Base-by-base conservation (phyloP, 1,140 invertebrate genomes). In the Trichomalopsis sarcophagae region DNA sequence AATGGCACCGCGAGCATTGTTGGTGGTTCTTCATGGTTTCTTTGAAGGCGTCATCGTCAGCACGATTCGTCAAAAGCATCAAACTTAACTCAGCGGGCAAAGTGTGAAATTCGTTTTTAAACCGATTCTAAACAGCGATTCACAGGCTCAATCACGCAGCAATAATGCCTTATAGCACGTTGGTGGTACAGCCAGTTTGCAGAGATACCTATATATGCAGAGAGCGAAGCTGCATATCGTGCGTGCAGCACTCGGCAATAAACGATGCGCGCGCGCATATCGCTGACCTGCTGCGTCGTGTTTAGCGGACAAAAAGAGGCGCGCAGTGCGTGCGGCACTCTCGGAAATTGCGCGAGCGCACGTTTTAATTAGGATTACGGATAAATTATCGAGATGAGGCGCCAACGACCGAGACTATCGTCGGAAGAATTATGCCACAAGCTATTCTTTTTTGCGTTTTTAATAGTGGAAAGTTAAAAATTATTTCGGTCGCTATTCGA, bases 291-390 rank as follows among this genome's bases (percentile, higher is more conserved):
- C n/a, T 86, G 10, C 89, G 89, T 89, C 89, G 36, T 30, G 73
- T 21, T 21, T 21, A 44, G 40, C 74, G 40, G n/a, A 40, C 87
- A 83, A 83, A 86, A 88, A 89, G 89, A 89, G 87, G 86, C 80
- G 86, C 73, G 83, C 82, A 27, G 75, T n/a, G 17, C 17, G 21
- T 30, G 13, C 5, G 47, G 85, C 91, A 91, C 91, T 92, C 90
- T 88, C 88, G 88, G 85, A 91, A 92, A 92, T 92, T 91, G 90
- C 79, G 40, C 71, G 66, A 84, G 27, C 88, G 86, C 71, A 74
- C 89, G 86, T 90, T 91, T 91, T 90, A 92, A 92, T 92, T 91
- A 92, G 87, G 86, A 90, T 89, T 85, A 86, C 86, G 89, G 84
- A 87, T 89, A 87, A 91, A 91, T 92, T 90, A 91, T 91, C 89